A percentile compares a stretch with the other conserved stretches of the same genome.
These are phyloP conservation scores for Anas georgica DNA, from an alignment of 2,797 vertebrate genomes.

Conservation along the genomic window DNA sequence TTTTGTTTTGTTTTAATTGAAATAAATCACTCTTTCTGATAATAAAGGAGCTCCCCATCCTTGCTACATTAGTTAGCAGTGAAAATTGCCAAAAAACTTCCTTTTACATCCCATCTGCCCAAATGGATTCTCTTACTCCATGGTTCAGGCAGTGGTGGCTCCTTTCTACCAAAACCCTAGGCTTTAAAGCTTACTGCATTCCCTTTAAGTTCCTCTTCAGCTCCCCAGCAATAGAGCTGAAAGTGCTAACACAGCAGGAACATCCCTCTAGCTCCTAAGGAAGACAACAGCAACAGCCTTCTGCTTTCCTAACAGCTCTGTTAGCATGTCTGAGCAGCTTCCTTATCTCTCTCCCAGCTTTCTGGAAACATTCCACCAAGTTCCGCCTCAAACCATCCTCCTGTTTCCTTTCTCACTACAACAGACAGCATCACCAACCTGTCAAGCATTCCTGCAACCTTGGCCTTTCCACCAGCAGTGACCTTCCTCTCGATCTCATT, in stretches of 20 bases:
- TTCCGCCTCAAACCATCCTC: neutral
- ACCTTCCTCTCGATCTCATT: neutral
- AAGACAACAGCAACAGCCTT: neutral
- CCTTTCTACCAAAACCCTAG: neutral
- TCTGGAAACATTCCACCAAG: neutral
- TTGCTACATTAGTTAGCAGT: neutral
- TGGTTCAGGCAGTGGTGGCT: neutral
- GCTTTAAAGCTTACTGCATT: neutral
- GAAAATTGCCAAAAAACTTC: neutral
- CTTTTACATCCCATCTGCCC: neutral
- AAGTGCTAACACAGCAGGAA: neutral
- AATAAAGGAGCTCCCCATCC: neutral
- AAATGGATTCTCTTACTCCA: neutral
- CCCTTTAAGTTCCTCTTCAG: neutral
- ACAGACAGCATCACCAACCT: neutral
- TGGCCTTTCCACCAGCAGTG: neutral
- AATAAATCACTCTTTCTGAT: neutral
- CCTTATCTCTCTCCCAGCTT: neutral
- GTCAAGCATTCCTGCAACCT: neutral
- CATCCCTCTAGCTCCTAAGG: neutral
- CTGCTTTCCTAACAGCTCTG: neutral
- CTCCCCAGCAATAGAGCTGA: neutral
- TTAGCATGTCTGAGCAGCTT: neutral
- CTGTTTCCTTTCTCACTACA: neutral
- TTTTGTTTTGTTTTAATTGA: slow-evolving; percentile 4